These are phyloP conservation scores for Acrossocheilus wenchowensis DNA, from an alignment of 2,797 vertebrate genomes.

Conservation along the genomic window DNA sequence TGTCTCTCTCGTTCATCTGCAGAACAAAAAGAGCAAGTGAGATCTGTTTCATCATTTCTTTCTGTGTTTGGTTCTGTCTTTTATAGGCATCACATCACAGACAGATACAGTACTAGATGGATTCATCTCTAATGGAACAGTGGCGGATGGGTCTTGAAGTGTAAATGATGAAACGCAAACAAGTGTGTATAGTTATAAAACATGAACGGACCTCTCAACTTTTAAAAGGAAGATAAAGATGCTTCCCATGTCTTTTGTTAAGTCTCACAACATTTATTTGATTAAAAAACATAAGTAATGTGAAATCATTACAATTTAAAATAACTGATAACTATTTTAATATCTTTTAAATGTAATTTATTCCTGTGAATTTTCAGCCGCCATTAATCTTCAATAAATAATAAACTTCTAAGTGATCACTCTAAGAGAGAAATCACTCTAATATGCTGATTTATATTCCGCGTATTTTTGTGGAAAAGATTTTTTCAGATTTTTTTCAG, in stretches of 20 bases:
- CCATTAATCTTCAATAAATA: neutral
- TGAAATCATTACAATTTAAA: neutral
- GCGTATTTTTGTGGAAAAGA: neutral
- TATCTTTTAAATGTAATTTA: neutral
- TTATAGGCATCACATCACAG: no score
- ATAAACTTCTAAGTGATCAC: no score
- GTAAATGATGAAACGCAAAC: neutral
- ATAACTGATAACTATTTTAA: neutral
- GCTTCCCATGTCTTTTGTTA: neutral
- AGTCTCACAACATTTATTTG: no score
- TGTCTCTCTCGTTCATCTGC: slow-evolving; percentile 77
- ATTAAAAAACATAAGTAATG: neutral
- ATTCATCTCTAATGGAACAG: neutral
- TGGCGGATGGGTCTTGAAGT: neutral
- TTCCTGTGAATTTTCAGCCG: neutral
- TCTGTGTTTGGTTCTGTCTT: no score
- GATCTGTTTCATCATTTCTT: neutral
- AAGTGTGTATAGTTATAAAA: neutral
- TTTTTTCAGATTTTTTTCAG: neutral
- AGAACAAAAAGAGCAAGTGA: slow-evolving; percentile 21
- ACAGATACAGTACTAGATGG: no score
- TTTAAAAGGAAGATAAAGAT: neutral
- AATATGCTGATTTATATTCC: neutral
- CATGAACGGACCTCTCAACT: neutral
- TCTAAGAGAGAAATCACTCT: neutral